Conservation (phyloP, 2,888 invertebrate species). For the Drosophila basisetae region DNA sequence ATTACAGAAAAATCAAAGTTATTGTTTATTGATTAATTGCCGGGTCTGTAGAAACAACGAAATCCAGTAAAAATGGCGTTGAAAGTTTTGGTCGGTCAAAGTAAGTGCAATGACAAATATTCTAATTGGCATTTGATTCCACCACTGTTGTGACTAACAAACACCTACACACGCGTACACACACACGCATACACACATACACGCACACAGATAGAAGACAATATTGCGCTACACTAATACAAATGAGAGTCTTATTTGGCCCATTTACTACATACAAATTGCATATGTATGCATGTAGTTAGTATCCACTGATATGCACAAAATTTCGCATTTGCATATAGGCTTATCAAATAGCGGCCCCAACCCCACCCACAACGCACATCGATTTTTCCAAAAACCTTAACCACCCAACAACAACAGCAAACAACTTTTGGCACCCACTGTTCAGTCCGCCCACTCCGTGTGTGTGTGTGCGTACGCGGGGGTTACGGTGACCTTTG, state of each 20-base stretch:
- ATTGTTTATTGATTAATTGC: slow-evolving; percentile 22
- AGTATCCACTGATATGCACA: slow-evolving; percentile 19
- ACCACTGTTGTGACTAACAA: slow-evolving; percentile 49
- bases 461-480: background rate
- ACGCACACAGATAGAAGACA: slow-evolving; percentile 13
- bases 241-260: slow-evolving; percentile 13
- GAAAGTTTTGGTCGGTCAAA: slow-evolving; percentile 94
- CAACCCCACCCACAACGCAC: slow-evolving; percentile 12
- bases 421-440: slow-evolving; percentile 11
- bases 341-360: slow-evolving; percentile 41
- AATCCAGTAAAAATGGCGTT: slow-evolving; percentile 89
- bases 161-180: slow-evolving; percentile 15
- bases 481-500: slow-evolving; percentile 49
- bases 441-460: slow-evolving; percentile 13
- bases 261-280: slow-evolving; percentile 11
- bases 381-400: slow-evolving; percentile 56
- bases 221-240: slow-evolving; percentile 41
- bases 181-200: slow-evolving; percentile 1
- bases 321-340: slow-evolving; percentile 35
- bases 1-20: slow-evolving; percentile 7
- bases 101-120: slow-evolving; percentile 87
- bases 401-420: slow-evolving; percentile 6
- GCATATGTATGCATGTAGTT: slow-evolving; percentile 4
- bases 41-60: slow-evolving; percentile 29
- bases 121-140: slow-evolving; percentile 21